Percentiles rank a stretch among this genome's conserved stretches.
phyloP scores from a whole-genome alignment of 2,797 vertebrate species.

The Echiichthys vipera region DNA sequence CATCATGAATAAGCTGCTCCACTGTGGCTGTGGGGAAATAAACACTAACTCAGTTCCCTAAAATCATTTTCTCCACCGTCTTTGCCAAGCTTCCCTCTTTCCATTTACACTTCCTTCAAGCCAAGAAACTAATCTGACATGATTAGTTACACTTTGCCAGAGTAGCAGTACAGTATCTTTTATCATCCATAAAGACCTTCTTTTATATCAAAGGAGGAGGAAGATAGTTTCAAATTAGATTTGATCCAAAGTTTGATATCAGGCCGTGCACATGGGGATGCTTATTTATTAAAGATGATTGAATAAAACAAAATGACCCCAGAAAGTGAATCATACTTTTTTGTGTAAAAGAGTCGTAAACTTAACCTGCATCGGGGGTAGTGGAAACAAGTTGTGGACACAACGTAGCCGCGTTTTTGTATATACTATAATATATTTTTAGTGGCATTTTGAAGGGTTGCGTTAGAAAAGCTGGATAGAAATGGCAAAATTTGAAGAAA shows the following conservation, averaged over 20 bases:
- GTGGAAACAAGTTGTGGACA: neutral
- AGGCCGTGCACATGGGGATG: conserved; percentile 5
- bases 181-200: conserved; percentile 62
- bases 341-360: neutral
- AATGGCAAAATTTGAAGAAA: no score
- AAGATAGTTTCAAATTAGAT: conserved; percentile 41
- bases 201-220: conserved; percentile 35
- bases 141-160: conserved; percentile 75
- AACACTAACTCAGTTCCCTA: conserved; percentile 61
- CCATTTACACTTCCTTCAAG: conserved; percentile 61
- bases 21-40: conserved; percentile 53
- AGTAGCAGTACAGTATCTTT: conserved; percentile 56
- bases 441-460: no score
- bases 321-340: neutral
- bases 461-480: no score
- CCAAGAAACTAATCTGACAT: conserved; percentile 76
- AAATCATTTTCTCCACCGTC: conserved; percentile 68
- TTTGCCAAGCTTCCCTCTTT: conserved; percentile 63
- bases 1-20: conserved; percentile 45
- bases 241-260: conserved; percentile 41
- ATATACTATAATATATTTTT: no score
- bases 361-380: neutral
- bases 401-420: no score
- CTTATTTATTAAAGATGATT: conserved; percentile 21
- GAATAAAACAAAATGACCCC: neutral